A percentile compares a stretch with the other conserved stretches of the same genome.
phyloP scores from a whole-genome alignment of 1,140 invertebrate species.

The Aphelinus atriplicis region DNA sequence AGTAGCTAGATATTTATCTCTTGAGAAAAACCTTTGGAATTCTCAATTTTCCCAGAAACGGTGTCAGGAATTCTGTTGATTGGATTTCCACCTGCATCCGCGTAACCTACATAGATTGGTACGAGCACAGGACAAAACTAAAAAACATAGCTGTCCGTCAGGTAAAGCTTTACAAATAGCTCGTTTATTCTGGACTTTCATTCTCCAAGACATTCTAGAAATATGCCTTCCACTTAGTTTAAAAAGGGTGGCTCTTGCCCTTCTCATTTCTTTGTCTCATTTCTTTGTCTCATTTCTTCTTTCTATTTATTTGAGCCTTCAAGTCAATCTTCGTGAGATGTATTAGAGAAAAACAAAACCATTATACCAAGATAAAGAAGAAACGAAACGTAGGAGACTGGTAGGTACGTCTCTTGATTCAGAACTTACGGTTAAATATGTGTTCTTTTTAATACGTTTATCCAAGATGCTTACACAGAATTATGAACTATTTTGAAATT shows the following conservation, averaged over 20 bases:
- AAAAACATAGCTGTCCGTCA: constrained; percentile 15
- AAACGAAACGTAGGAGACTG: neutral
- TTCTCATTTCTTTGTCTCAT: neutral
- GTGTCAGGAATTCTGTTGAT: neutral
- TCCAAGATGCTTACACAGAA: neutral
- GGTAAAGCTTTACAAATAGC: constrained; percentile 37
- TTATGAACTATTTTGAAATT: constrained; percentile 1
- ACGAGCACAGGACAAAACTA: constrained; percentile 9
- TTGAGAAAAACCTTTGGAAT: neutral
- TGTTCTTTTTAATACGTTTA: neutral
- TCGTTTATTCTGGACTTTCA: constrained; percentile 9
- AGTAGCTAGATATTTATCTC: neutral
- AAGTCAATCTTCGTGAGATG: constrained; percentile 3
- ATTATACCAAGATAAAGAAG: neutral
- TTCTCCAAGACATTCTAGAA: constrained; percentile 26
- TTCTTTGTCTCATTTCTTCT: neutral
- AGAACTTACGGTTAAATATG: neutral
- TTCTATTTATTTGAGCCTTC: constrained; percentile 11
- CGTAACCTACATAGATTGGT: constrained; percentile 21
- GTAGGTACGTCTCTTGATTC: neutral
- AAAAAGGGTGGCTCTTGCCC: constrained; percentile 23
- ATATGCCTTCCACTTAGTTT: constrained; percentile 34
- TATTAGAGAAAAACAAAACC: constrained; percentile 2
- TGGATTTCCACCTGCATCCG: neutral
- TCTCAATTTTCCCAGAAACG: constrained; percentile 5